Evolutionary conservation across 1,140 invertebrate genomes (phyloP), one percentile per base, ranked within the genome.

Genomic region (Cydia fagiglandana): DNA sequence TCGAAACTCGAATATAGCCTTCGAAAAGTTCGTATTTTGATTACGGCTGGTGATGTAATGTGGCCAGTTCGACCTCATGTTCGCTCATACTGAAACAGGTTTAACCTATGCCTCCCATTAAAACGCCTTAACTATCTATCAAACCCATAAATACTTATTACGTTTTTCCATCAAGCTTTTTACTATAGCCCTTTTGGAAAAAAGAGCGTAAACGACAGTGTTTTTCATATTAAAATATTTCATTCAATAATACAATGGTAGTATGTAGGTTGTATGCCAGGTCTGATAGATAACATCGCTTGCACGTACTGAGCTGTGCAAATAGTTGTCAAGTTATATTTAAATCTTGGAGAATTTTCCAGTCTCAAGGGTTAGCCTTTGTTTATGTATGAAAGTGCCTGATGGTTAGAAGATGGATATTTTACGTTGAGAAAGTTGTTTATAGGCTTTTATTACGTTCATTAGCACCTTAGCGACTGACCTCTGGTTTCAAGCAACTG

Each of bases 21-120:
- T 70, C n/a, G 15, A 41, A 68, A n/a, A 70, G 66, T 70, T 70
- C 66, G 66, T 70, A 70, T 45, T 17, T 41, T 24, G 66, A 45
- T 17, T 38, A 41, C 15, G 38, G 4, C 17, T 76, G 78, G 45
- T 84, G 82, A 84, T 82, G 80, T 84, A 84, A 84, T 80, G 28
- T 74, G 41, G 41, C 77, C 77, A 75, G 78, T 34, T 70, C 78
- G 80, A 83, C 82, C 82, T 80, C 80, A 77, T 28, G 50, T 50
- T 56, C 61, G 75, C 76, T 61, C 53, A 73, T 70, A 73, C 28
- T 24, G 80, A 76, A 83, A 83, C 81, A 80, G 76, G 81, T 83
- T 83, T 74, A 30, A 76, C 75, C 64, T 61, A 61, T 20, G 7
- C 56, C 20, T 24, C n/a, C 20, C 20, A 61, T 1, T 24, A 61